Conservation (phyloP, 2,113 vertebrate genomes). For the Neodon shergylaensis region DNA sequence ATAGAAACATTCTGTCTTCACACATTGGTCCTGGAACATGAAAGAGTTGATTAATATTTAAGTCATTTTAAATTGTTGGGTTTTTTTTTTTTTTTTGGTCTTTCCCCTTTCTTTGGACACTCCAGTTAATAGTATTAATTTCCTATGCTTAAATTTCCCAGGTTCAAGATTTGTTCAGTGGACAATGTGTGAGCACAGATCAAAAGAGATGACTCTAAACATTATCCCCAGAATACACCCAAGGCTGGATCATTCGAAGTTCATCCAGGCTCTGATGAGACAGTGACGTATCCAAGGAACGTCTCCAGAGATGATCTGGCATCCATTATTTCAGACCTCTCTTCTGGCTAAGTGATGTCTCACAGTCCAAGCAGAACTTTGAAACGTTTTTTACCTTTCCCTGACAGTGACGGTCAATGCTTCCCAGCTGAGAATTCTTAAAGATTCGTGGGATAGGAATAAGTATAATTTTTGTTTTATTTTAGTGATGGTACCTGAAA, state of each 20-base stretch:
- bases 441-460: neutral
- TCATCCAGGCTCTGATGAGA: constrained; percentile 59
- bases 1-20: neutral
- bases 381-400: neutral
- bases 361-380: neutral
- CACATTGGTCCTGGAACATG: neutral
- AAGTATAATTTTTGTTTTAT: neutral
- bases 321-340: constrained; percentile 11
- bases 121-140: constrained; percentile 29
- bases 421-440: neutral
- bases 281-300: constrained; percentile 8
- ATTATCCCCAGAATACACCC: constrained; percentile 61
- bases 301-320: neutral
- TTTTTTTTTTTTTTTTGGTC: neutral
- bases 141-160: neutral
- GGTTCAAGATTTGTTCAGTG: constrained; percentile 50
- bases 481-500: neutral
- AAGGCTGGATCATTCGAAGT: constrained; percentile 45
- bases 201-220: constrained; percentile 33
- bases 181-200: constrained; percentile 50
- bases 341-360: neutral
- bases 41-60: neutral
- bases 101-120: rapidly evolving
- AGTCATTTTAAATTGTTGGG: neutral
- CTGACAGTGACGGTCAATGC: neutral